phyloP scores from a whole-genome alignment of 2,797 vertebrate species.

The Paguma larvata region DNA sequence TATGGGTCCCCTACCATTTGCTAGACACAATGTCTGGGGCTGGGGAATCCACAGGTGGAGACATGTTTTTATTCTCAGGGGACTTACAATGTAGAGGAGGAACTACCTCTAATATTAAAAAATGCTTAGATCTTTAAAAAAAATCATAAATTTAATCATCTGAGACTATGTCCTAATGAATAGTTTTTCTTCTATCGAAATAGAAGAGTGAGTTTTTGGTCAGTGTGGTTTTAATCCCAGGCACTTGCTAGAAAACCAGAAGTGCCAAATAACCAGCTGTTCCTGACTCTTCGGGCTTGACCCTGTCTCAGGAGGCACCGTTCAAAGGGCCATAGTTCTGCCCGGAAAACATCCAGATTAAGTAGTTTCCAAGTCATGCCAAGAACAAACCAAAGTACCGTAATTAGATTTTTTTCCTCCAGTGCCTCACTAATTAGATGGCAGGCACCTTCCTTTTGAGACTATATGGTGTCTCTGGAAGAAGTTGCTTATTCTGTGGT shows the following conservation, averaged over 20 bases:
- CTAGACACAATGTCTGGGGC: background rate
- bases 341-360: background rate
- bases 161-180: background rate
- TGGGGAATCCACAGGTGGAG: background rate
- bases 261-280: background rate
- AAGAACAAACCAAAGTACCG: background rate
- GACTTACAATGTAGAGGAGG: background rate
- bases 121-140: background rate
- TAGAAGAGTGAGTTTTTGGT: background rate
- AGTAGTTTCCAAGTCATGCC: background rate
- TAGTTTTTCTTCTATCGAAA: background rate
- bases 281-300: background rate
- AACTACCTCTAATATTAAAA: background rate
- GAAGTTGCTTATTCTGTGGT: background rate
- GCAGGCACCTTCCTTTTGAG: background rate
- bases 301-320: background rate
- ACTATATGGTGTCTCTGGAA: background rate
- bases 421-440: background rate
- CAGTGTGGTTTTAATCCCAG: background rate
- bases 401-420: background rate
- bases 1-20: too few species aligned
- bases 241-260: background rate
- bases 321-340: background rate
- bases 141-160: background rate
- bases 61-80: background rate